These are phyloP conservation scores for Gadus chalcogrammus DNA, from an alignment of 2,113 vertebrate species.

Conservation along the genomic window DNA sequence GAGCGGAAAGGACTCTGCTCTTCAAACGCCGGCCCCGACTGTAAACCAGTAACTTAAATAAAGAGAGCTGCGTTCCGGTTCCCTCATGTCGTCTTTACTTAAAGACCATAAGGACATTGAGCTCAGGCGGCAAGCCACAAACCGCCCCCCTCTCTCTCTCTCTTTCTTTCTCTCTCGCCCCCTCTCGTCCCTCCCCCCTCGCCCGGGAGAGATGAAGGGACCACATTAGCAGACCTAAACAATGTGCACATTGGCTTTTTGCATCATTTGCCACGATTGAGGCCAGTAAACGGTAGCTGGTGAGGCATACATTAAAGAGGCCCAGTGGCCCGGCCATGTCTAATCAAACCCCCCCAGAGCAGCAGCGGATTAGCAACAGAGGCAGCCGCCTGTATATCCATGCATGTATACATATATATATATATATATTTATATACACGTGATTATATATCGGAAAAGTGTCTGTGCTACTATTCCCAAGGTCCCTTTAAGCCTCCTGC, in stretches of 20 bases:
- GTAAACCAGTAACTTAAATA: constrained; percentile 42
- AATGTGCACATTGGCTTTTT: constrained; percentile 59
- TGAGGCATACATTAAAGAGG: constrained; percentile 71
- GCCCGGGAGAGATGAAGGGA: constrained; percentile 7
- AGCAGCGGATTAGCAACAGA: constrained; percentile 84
- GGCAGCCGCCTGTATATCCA: constrained; percentile 82
- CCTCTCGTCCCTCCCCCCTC: no score
- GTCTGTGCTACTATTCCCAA: constrained; percentile 80
- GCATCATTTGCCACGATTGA: constrained; percentile 62
- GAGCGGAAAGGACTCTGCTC: constrained; percentile 5
- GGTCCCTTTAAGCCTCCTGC: constrained; percentile 81
- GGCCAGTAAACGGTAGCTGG: constrained; percentile 67
- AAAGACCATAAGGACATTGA: constrained; percentile 22
- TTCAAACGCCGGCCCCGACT: constrained; percentile 23
- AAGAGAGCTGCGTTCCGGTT: constrained; percentile 18
- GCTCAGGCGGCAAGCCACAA: constrained; percentile 28
- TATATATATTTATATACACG: constrained; percentile 80
- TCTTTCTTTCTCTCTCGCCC: neutral
- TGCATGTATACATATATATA: constrained; percentile 42
- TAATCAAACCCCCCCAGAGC: constrained; percentile 80
- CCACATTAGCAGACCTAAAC: constrained; percentile 47
- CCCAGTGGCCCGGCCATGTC: constrained; percentile 69
- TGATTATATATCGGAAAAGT: constrained; percentile 93
- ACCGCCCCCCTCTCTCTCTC: constrained; percentile 10
- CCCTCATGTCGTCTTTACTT: constrained; percentile 1